These are phyloP conservation scores for Selene dorsalis DNA, from an alignment of 2,797 vertebrate genomes.

Conservation along the genomic window DNA sequence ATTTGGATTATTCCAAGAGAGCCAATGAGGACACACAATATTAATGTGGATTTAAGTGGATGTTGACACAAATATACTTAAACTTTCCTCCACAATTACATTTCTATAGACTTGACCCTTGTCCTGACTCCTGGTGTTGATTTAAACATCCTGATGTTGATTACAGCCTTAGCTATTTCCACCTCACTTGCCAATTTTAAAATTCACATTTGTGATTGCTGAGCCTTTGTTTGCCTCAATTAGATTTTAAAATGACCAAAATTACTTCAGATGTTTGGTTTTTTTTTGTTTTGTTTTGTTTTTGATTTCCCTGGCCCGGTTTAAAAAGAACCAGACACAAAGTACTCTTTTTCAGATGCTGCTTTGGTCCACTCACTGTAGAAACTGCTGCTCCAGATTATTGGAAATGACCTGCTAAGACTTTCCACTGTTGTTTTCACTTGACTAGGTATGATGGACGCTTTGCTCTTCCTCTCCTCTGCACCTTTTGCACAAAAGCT, in stretches of 20 bases:
- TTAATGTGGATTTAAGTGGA: background rate
- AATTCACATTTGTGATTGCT: slow-evolving; percentile 19
- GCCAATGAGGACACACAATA: background rate
- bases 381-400: slow-evolving; percentile 52
- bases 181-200: background rate
- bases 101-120: background rate
- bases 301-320: slow-evolving; percentile 17
- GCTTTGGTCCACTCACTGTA: background rate
- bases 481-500: slow-evolving; percentile 70
- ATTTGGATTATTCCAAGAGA: slow-evolving; percentile 5
- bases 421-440: slow-evolving; percentile 69
- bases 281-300: background rate
- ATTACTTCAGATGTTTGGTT: slow-evolving; percentile 30
- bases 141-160: slow-evolving; percentile 37
- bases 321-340: slow-evolving; percentile 10
- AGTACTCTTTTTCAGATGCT: slow-evolving; percentile 15
- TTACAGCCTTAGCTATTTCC: slow-evolving; percentile 25
- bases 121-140: slow-evolving; percentile 17
- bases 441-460: slow-evolving; percentile 58
- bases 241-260: slow-evolving; percentile 26
- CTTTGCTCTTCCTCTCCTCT: slow-evolving; percentile 63
- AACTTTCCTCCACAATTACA: slow-evolving; percentile 7
- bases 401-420: slow-evolving; percentile 62
- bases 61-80: slow-evolving; percentile 12
- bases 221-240: slow-evolving; percentile 27